Evolutionary conservation across 2,797 vertebrate genomes (phyloP).

Genomic region (Thalassophryne amazonica): DNA sequence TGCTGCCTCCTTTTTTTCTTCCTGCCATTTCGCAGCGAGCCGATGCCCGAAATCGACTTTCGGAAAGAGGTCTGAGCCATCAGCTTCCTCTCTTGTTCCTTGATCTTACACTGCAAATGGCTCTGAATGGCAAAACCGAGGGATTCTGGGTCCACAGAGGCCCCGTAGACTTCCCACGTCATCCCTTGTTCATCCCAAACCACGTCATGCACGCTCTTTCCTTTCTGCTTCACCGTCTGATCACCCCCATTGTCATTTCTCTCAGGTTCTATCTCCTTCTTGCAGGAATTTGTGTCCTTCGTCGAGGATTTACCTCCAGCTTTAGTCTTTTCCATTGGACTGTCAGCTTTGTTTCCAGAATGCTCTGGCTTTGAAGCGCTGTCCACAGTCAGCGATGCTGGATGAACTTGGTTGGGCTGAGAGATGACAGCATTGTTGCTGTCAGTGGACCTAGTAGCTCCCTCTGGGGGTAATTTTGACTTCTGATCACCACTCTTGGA

Average conservation of each 20-base stretch:
- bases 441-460: slow-evolving; percentile 45
- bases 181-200: slow-evolving; percentile 98
- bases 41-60: slow-evolving; percentile 83
- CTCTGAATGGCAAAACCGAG: slow-evolving; percentile 97
- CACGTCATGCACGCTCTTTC: slow-evolving; percentile 86
- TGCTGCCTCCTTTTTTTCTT: slow-evolving; percentile 91
- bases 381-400: slow-evolving; percentile 23
- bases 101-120: slow-evolving; percentile 96
- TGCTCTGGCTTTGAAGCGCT: slow-evolving; percentile 23
- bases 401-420: slow-evolving; percentile 18
- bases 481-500: slow-evolving; percentile 20
- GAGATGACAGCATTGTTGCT: slow-evolving; percentile 40
- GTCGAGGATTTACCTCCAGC: slow-evolving; percentile 10
- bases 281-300: slow-evolving; percentile 30
- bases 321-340: slow-evolving; percentile 19
- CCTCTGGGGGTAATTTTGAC: slow-evolving; percentile 41
- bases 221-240: slow-evolving; percentile 48
- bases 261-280: slow-evolving; percentile 42
- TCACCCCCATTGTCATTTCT: slow-evolving; percentile 64
- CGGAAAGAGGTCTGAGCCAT: slow-evolving; percentile 77
- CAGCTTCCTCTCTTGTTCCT: slow-evolving; percentile 91
- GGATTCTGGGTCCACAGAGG: slow-evolving; percentile 92
- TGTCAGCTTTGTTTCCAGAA: slow-evolving; percentile 26
- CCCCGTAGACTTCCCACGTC: slow-evolving; percentile 99
- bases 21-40: slow-evolving; percentile 70